Evolutionary conservation across 2,888 invertebrate species (phyloP), one percentile per base, ranked within the genome.

Genomic region (Colletes collaris): DNA sequence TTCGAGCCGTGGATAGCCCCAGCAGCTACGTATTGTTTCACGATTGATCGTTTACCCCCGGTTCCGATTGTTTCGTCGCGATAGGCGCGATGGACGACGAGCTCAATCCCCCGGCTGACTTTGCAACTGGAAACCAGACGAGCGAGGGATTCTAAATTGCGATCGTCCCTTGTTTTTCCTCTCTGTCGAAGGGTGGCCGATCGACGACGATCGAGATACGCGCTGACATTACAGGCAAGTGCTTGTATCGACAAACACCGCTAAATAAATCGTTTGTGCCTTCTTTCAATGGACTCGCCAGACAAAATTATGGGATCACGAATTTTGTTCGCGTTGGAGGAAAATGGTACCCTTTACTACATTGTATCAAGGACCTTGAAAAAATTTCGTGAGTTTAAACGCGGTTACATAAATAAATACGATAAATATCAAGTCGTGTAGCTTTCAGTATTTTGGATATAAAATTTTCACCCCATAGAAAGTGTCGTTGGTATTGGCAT

Each of bases 1-100:
- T 71, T 75, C 60, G 70, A 68, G 49, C 64, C 56, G 72, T 60
- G 63, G 66, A 63, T 75, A 82, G 65, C 65, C 27, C 68, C 66
- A 37, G 58, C 64, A n/a, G 67, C 49, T 70, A 59, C 72, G 81
- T 70, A 83, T 86, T 86, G 86, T 86, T 73, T 80, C 70, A 73
- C 74, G 68, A 83, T 83, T 73, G 78, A 80, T 49, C 79, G 81
- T 78, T 86, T 86, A 75, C 67, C 66, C 62, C 53, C 55, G 10
- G 81, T 67, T 59, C 68, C 52, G 70, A 79, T 84, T 83, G 86
- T 86, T 84, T 81, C 77, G 74, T 69, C 58, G 69, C 58, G 72
- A 83, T 84, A 73, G 71, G 69, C 66, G 71, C 69, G 73, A 71
- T 63, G 68, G 62, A 40, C 76, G 74, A 69, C 59, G 76, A 71